Evolutionary conservation across 2,113 vertebrate genomes (phyloP).

Genomic region (Eudyptes chrysolophus): DNA sequence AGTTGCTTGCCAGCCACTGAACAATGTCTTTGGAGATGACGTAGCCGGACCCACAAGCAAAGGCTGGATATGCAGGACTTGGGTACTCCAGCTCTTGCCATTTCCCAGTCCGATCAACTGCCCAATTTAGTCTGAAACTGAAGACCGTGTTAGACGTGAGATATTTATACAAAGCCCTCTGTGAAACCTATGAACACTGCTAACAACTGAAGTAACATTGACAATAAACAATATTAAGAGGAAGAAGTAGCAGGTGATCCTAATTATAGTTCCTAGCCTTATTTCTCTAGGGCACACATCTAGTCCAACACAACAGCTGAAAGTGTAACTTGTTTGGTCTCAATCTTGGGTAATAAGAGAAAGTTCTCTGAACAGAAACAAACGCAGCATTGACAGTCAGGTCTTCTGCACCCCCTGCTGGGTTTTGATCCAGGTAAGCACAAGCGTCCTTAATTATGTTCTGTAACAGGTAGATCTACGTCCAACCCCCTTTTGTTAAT

Average conservation of each 20-base stretch:
- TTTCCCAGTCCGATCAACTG: slow-evolving; percentile 94
- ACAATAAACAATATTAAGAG: background rate
- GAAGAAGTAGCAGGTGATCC: background rate
- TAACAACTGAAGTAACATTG: background rate
- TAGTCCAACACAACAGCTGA: background rate
- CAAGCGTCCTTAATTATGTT: background rate
- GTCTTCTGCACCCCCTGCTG: background rate
- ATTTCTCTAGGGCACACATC: background rate
- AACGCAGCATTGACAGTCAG: background rate
- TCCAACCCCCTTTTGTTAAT: background rate
- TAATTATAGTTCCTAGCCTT: background rate
- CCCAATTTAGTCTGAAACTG: slow-evolving; percentile 98
- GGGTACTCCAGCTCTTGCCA: slow-evolving; percentile 97
- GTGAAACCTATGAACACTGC: background rate
- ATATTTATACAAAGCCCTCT: background rate
- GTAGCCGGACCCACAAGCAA: slow-evolving; percentile 95
- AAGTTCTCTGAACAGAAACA: background rate
- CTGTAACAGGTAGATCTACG: background rate
- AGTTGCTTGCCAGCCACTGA: slow-evolving; percentile 90
- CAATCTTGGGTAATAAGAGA: background rate
- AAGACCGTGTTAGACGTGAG: background rate
- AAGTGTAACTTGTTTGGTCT: background rate
- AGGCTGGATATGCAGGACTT: slow-evolving; percentile 93
- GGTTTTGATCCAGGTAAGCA: background rate
- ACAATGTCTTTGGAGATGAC: slow-evolving; percentile 91